Percentiles rank a stretch among this genome's conserved stretches.
These are phyloP conservation scores for Halcyon smyrnensis DNA, from an alignment of 2,797 vertebrate species.

Conservation along the genomic window DNA sequence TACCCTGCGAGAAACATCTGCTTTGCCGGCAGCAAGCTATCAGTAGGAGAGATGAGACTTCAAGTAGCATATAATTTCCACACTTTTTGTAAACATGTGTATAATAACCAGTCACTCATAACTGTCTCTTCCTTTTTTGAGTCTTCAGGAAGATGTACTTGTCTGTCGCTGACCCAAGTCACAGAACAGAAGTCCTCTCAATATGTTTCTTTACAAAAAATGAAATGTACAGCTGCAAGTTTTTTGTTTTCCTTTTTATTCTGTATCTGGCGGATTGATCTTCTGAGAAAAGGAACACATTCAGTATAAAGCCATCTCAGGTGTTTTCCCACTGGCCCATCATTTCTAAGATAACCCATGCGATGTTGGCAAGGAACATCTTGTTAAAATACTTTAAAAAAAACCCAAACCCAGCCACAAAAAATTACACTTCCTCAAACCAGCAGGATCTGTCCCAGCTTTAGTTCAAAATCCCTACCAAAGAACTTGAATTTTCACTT, in stretches of 20 bases:
- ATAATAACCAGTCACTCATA: neutral
- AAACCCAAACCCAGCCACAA: neutral
- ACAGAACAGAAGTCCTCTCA: neutral
- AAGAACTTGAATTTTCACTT: neutral
- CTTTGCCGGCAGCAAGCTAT: conserved; percentile 39
- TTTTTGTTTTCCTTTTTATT: neutral
- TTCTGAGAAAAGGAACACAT: neutral
- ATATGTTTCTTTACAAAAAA: neutral
- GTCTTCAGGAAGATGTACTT: neutral
- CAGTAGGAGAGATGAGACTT: neutral
- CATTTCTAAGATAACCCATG: neutral
- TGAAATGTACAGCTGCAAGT: neutral
- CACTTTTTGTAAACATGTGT: neutral
- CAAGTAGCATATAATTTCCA: neutral
- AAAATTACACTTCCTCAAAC: neutral
- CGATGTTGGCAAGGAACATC: neutral
- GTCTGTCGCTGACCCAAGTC: neutral
- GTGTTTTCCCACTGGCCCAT: neutral
- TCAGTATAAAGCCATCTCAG: neutral
- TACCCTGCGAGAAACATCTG: conserved; percentile 27
- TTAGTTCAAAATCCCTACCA: neutral
- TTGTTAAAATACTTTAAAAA: neutral
- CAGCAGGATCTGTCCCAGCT: neutral
- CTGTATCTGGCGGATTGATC: neutral
- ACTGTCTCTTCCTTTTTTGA: neutral